Conservation (phyloP, 2,888 invertebrate genomes). For the Pimpla rufipes region DNA sequence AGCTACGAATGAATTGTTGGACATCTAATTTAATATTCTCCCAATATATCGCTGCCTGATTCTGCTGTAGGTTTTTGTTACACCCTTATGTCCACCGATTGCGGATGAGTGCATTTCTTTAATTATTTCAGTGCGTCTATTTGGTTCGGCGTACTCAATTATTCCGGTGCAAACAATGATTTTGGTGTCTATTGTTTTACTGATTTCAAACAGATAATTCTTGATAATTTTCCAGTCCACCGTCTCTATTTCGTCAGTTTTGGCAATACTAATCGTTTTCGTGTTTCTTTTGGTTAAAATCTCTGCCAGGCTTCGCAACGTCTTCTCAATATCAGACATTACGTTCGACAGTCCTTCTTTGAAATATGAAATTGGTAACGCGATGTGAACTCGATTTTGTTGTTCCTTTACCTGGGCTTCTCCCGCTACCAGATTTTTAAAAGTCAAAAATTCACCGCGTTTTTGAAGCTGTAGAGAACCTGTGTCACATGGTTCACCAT, state of each 20-base stretch:
- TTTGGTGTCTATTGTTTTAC: neutral
- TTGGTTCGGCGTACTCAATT: slow-evolving; percentile 8
- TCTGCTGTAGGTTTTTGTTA: neutral
- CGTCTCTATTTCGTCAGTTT: slow-evolving; percentile 20
- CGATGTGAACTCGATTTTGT: slow-evolving; percentile 24
- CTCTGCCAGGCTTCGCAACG: neutral
- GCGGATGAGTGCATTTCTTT: slow-evolving; percentile 28
- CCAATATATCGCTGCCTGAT: slow-evolving; percentile 54
- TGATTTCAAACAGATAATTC: neutral
- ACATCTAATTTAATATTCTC: slow-evolving; percentile 49
- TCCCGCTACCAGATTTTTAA: slow-evolving; percentile 1
- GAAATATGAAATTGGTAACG: slow-evolving; percentile 16
- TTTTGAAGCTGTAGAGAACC: slow-evolving; percentile 25
- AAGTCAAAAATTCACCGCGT: neutral
- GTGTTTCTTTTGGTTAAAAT: neutral
- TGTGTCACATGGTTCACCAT: slow-evolving; percentile 33
- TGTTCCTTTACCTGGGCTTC: neutral
- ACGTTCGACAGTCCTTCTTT: neutral
- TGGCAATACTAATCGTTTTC: slow-evolving; percentile 18
- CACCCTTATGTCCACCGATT: slow-evolving; percentile 51
- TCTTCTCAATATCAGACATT: neutral
- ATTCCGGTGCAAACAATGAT: slow-evolving; percentile 32
- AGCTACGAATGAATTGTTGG: slow-evolving; percentile 44
- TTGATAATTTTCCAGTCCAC: neutral
- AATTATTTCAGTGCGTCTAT: neutral